phyloP scores from a whole-genome alignment of 2,113 vertebrate species.

The Dicaeum eximium region DNA sequence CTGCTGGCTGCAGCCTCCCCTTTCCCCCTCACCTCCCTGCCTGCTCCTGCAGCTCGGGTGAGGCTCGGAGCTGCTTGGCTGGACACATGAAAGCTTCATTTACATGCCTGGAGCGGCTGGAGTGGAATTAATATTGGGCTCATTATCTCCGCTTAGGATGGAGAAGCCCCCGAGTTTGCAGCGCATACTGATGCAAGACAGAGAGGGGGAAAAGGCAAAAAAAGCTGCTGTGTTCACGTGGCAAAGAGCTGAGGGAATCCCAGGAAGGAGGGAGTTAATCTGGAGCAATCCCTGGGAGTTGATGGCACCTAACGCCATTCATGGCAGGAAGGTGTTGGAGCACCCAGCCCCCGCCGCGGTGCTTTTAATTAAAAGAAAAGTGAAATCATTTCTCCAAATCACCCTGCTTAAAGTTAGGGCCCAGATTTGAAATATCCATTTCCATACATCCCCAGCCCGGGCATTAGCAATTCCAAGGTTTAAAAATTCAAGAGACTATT shows the following conservation, averaged over 20 bases:
- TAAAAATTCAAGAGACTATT: conserved; percentile 39
- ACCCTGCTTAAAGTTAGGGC: not conserved
- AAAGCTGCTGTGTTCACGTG: not conserved
- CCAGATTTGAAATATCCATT: not conserved
- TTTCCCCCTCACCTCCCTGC: not conserved
- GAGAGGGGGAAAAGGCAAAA: not conserved
- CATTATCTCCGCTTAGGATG: conserved; percentile 22
- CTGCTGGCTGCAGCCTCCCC: not conserved
- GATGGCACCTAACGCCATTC: not conserved
- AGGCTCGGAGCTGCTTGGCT: not conserved
- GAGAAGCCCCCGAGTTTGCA: not conserved
- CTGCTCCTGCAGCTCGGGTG: not conserved
- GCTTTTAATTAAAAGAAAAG: conserved; percentile 52
- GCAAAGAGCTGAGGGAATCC: not conserved
- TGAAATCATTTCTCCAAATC: conserved; percentile 57
- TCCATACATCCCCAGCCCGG: not conserved
- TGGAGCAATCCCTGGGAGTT: not conserved
- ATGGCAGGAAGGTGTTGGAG: not conserved
- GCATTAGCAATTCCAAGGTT: not conserved
- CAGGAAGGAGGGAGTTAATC: conserved; percentile 15
- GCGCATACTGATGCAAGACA: not conserved
- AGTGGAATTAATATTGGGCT: conserved; percentile 33
- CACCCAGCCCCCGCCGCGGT: not conserved
- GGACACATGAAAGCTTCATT: not conserved
- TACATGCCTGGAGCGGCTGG: not conserved